Evolutionary conservation across 2,888 invertebrate species (phyloP), one percentile per base, ranked within the genome.

Genomic region (Barypeithes pellucidus): DNA sequence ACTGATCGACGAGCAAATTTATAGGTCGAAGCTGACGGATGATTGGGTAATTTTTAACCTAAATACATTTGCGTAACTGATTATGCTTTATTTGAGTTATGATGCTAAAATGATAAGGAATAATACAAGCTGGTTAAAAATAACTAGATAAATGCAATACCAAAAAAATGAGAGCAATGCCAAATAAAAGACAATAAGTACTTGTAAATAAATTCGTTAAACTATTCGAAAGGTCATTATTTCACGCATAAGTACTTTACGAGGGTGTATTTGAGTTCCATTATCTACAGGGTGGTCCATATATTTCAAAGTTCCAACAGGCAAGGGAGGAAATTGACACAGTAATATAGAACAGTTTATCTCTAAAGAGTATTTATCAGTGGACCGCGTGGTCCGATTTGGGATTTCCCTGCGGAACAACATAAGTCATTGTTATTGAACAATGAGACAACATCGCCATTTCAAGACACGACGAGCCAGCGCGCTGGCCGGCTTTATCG

Each of bases 101-200:
- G 33, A 33, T 57, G 54, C 54, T 57, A 57, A 57, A 57, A 57
- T 33, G 54, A 57, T 57, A 33, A 57, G 18, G 14, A 33, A 33
- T 33, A 22, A 50, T 50, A 50, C 22, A 50, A 50, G 20, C 22
- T 16, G 4, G 50, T 43, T 50, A 22, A 50, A 50, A 57, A 33
- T 57, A 33, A 11, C 16, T 57, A 33, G 16, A 16, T 57, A 57
- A 57, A 57, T 33, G 33, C 54, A 57, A 57, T 57, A 57, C 14
- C 29, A 7, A 14, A n/a, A 57, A 57, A 33, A 11, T 57, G 33
- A n/a, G 54, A 14, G 33, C 54, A 57, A 57, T 57, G 54, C 54
- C 54, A 57, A 57, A 57, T 57, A 33, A n/a, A 2, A 57, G 36
- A 33, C 36, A 57, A 33, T 57, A 57, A 57, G 54, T 33, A 57